Evolutionary conservation across 1,140 invertebrate species (phyloP), one percentile per base, ranked within the genome.

Genomic region (Gonatopus flavifemur): DNA sequence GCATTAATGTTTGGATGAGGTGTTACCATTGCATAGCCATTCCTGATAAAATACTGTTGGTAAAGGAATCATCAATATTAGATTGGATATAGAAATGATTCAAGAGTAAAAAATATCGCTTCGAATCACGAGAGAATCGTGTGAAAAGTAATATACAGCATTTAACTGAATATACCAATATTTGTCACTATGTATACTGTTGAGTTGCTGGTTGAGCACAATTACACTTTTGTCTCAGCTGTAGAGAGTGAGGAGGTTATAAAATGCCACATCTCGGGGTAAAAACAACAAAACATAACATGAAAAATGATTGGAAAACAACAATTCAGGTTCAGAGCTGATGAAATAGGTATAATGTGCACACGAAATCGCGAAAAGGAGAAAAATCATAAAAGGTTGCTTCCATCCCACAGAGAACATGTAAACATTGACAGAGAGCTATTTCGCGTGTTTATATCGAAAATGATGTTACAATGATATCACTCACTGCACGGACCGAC

Each of bases 401-500:
- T 58, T 61, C 57, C 64, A 57, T 62, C 48, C 57, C 40, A 50
- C 35, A 58, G 52, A 53, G 66, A 65, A 55, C 67, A 69, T 79
- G 77, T 79, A 79, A 80, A 79, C 76, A 78, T 78, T 77, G 68
- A 52, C 41, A 54, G 49, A 38, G 52, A 52, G 48, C 25, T 24
- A 47, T 40, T 15, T 15, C 18, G 36, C 9, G 20, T 10, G 30
- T 24, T 37, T 31, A 21, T 32, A 18, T 18, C 3, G 15, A n/a
- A 24, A 35, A 32, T 18, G 28, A 24, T 31, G 21, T 30, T 38
- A 38, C 49, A 56, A 21, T 30, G 44, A 24, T 50, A 33, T 41
- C 51, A 64, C 59, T 64, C 62, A 64, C 62, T 55, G 49, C 50
- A 55, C 62, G 49, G 35, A 52, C 37, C 55, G 54, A 55, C 52